Evolutionary conservation across 2,888 invertebrate species (phyloP), one percentile per base, ranked within the genome.

Genomic region (Platycnemis pennipes): DNA sequence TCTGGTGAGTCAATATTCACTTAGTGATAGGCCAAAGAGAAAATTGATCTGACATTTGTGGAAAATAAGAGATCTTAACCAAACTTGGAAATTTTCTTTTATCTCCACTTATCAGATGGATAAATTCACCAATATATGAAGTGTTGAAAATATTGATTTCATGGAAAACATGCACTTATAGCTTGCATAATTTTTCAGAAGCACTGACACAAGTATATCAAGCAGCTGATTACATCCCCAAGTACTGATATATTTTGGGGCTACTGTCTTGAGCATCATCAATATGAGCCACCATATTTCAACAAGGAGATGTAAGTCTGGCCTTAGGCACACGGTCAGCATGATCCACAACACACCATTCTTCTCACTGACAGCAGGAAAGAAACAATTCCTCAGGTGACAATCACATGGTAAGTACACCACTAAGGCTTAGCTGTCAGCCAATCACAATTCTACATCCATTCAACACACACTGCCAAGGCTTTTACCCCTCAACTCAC

Each of bases 1-100:
- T 91, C 91, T 91, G 63, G 91, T 44, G 26, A n/a, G 26, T 11
- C 45, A 45, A 87, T 26, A 46, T 46, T 46, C 44, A 87, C 77
- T 37, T 77, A 63, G 3, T 31, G 26, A 77, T 87, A 45, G 19
- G 87, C n/a, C 37, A 45, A 11, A 45, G 77, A 87, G 46, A 45
- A 77, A 77, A 77, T n/a, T n/a, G n/a, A 63, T 37, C 77, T 77
- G 31, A 37, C 37, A 13, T 37, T 37, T 37, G 2, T 2, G 37
- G 37, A 16, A 37, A 16, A 37, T 37, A 11, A 77, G 11, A 77
- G 1, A 5, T 37, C n/a, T 49, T 49, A 26, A 63, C n/a, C n/a
- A n/a, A n/a, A n/a, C n/a, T n/a, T n/a, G 19, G 19, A 49, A 1
- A 49, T 49, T 77, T 11, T 77, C 22, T 63, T 77, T 77, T 77